Evolutionary conservation across 1,140 invertebrate species (phyloP).

Genomic region (Drosophila santomea): DNA sequence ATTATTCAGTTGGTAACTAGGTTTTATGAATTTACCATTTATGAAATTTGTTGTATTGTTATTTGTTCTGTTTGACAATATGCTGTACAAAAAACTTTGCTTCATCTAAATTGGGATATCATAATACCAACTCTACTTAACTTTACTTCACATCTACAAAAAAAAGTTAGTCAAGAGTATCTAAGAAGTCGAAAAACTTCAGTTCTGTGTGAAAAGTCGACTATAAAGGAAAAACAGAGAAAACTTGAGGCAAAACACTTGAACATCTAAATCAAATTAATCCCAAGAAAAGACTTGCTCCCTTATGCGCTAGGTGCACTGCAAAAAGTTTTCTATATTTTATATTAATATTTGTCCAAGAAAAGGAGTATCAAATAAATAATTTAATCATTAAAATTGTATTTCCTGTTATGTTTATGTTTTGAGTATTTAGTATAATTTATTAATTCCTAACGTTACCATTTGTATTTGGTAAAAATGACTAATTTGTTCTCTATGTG

Average conservation of each 20-base stretch:
- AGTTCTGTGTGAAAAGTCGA: slow-evolving; percentile 2
- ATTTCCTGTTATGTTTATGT: no score
- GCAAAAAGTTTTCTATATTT: background rate
- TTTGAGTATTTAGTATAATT: no score
- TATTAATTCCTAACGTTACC: no score
- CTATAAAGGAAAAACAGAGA: slow-evolving; percentile 15
- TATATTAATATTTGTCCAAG: no score
- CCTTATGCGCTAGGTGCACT: slow-evolving; percentile 4
- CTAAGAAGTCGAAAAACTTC: slow-evolving; percentile 24
- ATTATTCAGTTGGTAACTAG: no score
- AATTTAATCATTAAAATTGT: no score
- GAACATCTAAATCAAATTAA: slow-evolving; percentile 83
- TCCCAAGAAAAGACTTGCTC: slow-evolving; percentile 58
- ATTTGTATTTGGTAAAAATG: no score
- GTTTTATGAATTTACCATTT: no score
- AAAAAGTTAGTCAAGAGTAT: slow-evolving; percentile 40
- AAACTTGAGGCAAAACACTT: slow-evolving; percentile 59
- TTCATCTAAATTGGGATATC: no score
- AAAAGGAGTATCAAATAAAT: no score
- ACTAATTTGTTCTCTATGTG: background rate
- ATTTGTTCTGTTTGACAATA: background rate
- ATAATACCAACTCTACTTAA: background rate
- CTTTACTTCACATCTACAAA: background rate
- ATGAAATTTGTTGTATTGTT: background rate
- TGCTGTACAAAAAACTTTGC: no score